phyloP scores from a whole-genome alignment of 2,797 vertebrate genomes.

The Paedocypris micromegethes region DNA sequence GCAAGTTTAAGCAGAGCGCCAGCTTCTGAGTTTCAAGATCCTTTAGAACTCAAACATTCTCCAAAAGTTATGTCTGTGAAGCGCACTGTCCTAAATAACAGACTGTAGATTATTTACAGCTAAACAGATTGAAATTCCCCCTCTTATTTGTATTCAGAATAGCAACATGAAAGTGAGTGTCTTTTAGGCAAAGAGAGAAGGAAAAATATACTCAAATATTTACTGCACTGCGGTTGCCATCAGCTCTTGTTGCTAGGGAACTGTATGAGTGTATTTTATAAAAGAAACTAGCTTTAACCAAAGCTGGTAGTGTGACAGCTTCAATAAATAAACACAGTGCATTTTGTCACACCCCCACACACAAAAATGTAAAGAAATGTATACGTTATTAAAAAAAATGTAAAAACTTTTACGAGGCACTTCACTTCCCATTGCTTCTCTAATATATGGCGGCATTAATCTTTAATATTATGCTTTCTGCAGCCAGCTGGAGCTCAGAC shows the following conservation, averaged over 20 bases:
- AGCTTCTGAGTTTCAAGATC: no score
- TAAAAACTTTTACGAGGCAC: slow-evolving; percentile 21
- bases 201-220: slow-evolving; percentile 43
- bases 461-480: slow-evolving; percentile 14
- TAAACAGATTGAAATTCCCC: slow-evolving; percentile 33
- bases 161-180: slow-evolving; percentile 33
- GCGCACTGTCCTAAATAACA: background rate
- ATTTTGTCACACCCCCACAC: slow-evolving; percentile 6
- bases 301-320: slow-evolving; percentile 41
- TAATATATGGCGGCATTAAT: slow-evolving; percentile 29
- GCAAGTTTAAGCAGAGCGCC: no score
- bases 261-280: slow-evolving; percentile 46
- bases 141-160: slow-evolving; percentile 35
- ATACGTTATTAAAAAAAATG: slow-evolving; percentile 5
- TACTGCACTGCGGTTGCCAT: slow-evolving; percentile 41
- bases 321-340: slow-evolving; percentile 36
- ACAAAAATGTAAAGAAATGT: background rate
- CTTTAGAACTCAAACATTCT: no score
- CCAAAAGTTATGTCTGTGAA: background rate
- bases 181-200: slow-evolving; percentile 33
- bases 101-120: slow-evolving; percentile 18
- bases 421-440: slow-evolving; percentile 10
- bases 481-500: slow-evolving; percentile 2
- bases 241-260: slow-evolving; percentile 51
- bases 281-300: slow-evolving; percentile 38